A percentile compares a stretch with the other conserved stretches of the same genome.
Conservation (phyloP, 2,888 invertebrate species). For the Palloptera scutellata region DNA sequence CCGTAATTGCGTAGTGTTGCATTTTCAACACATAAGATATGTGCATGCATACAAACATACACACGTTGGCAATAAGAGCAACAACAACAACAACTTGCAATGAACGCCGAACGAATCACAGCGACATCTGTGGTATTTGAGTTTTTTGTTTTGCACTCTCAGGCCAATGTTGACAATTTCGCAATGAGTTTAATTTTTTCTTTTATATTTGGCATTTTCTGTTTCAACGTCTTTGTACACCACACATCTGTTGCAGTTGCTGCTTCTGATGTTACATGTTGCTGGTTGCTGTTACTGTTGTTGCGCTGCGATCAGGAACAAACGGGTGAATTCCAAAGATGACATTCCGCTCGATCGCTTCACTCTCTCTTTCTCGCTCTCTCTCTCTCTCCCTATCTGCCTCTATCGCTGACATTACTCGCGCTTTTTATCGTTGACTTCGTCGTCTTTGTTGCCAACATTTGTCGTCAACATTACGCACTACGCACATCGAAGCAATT, state of each 20-base stretch:
- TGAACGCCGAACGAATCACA: neutral
- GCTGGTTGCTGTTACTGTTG: too few species aligned
- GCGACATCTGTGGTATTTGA: slow-evolving; percentile 46
- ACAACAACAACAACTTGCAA: slow-evolving; percentile 3
- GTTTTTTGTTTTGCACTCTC: slow-evolving; percentile 32
- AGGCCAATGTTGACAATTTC: slow-evolving; percentile 34
- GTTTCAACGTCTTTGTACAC: slow-evolving; percentile 2
- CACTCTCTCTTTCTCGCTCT: slow-evolving; percentile 1
- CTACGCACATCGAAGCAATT: slow-evolving; percentile 26
- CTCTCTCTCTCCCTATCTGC: neutral
- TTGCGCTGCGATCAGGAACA: slow-evolving; percentile 20
- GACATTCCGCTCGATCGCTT: slow-evolving; percentile 27
- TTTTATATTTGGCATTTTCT: slow-evolving; percentile 10
- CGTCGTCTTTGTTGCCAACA: neutral
- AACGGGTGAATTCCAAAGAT: slow-evolving; percentile 21
- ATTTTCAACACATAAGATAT: too few species aligned
- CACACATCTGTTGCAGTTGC: slow-evolving; percentile 12
- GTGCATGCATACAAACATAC: neutral
- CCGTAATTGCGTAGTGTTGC: neutral
- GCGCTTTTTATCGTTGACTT: slow-evolving; percentile 9
- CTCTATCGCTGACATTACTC: neutral
- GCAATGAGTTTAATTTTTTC: slow-evolving; percentile 25
- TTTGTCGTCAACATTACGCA: too few species aligned
- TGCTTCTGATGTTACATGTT: slow-evolving; percentile 24
- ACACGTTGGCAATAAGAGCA: neutral